These are phyloP conservation scores for Platyscapa corneri DNA, from an alignment of 1,140 invertebrate species.

Conservation along the genomic window DNA sequence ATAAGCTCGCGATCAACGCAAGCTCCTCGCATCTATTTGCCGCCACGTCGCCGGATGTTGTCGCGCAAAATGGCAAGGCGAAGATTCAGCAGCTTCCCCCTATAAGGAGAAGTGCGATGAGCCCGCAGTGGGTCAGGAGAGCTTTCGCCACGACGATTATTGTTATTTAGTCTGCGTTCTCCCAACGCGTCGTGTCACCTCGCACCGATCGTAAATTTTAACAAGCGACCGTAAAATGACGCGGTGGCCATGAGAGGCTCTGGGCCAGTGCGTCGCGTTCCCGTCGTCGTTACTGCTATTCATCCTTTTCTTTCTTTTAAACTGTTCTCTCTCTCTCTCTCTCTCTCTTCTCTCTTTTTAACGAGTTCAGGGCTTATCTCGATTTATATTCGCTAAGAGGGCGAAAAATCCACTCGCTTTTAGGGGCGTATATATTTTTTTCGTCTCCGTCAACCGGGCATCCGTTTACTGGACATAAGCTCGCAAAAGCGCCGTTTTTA, in stretches of 20 bases:
- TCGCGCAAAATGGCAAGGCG: no score
- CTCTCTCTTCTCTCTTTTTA: neutral
- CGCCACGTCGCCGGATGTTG: neutral
- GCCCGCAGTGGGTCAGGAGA: slow-evolving; percentile 28
- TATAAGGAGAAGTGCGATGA: no score
- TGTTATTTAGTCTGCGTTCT: slow-evolving; percentile 18
- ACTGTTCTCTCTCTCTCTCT: neutral
- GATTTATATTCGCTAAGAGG: neutral
- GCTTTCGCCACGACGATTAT: slow-evolving; percentile 18
- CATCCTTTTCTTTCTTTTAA: slow-evolving; percentile 2
- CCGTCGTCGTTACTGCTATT: neutral
- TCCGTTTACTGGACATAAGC: neutral
- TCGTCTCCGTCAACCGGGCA: neutral
- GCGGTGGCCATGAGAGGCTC: neutral
- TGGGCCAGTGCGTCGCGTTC: neutral
- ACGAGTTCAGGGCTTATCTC: neutral
- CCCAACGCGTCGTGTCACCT: neutral
- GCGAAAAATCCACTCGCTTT: neutral
- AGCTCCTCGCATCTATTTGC: no score
- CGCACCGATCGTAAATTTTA: slow-evolving; percentile 27
- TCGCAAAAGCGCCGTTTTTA: neutral
- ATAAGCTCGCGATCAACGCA: no score
- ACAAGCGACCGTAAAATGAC: slow-evolving; percentile 33
- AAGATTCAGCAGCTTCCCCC: no score
- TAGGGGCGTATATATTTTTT: neutral